Base-by-base conservation (phyloP, 2,797 vertebrate species). In the Anguilla pacifica region DNA sequence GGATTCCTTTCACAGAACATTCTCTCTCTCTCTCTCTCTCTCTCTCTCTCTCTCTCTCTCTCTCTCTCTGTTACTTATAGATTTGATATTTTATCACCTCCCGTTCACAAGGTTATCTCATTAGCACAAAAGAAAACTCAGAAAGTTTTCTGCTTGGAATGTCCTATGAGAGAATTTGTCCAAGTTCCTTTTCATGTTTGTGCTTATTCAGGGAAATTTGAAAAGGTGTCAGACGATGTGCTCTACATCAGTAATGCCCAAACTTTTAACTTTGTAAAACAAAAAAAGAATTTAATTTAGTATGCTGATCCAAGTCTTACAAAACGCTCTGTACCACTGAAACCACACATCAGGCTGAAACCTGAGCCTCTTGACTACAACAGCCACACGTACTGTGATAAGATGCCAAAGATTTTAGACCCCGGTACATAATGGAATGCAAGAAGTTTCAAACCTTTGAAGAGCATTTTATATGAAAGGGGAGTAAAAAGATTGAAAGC, bases 191-290 rank as follows among this genome's bases (percentile, higher is more conserved):
- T 67, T 77, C 43, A 43, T 77, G 74, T 22, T 15, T 7, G 25
- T 19, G 35, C 74, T 77, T 77, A 77, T 77, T 77, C 74, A 74
- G 70, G 28, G 28, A 74, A 74, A 74, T 35, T 77, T 13, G 35
- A 77, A 77, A 15, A 31, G 31, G 70, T 74, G 15, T 35, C 13
- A 35, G n/a, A 39, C 35, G 70, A 35, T 74, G 70, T 74, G 70
- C 6, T 77, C 74, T 17, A 77, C 35, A 77, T 77, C 13, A 77
- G 74, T 77, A 77, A 39, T 77, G 6, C 74, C 74, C 35, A 77
- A 22, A 77, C 74, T 43, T 43, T 77, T 77, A 4, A 39, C 35
- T 19, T 77, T 77, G 17, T 39, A n/a, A 67, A 67, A 67, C 61
- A n/a, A n/a, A 67, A 25, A 67, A 25, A 61, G 4, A 67, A 67